These are phyloP conservation scores for Chionomys nivalis DNA, from an alignment of 2,113 vertebrate genomes.

Conservation along the genomic window DNA sequence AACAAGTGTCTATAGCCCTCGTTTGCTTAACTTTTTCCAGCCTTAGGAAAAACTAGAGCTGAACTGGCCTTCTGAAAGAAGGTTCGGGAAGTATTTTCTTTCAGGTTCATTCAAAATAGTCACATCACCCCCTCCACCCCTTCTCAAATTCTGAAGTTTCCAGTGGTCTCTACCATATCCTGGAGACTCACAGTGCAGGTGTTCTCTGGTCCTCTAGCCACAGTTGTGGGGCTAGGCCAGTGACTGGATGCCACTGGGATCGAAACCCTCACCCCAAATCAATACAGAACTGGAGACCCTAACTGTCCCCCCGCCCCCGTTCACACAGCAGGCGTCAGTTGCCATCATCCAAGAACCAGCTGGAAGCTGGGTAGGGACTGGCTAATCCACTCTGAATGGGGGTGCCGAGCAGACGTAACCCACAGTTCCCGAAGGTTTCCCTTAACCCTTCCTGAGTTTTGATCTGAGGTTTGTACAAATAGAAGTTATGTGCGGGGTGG, in stretches of 20 bases:
- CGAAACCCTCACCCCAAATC: slow-evolving; percentile 3
- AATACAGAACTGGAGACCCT: slow-evolving; percentile 1
- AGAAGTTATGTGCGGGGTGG: slow-evolving; percentile 80
- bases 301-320: not conserved
- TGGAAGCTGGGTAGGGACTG: slow-evolving; percentile 62
- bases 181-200: slow-evolving; percentile 54
- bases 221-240: slow-evolving; percentile 25
- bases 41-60: slow-evolving; percentile 79
- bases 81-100: slow-evolving; percentile 80
- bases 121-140: slow-evolving; percentile 74
- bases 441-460: slow-evolving; percentile 79
- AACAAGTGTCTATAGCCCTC: slow-evolving; percentile 81
- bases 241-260: not conserved
- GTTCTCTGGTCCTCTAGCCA: slow-evolving; percentile 68
- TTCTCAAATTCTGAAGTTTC: slow-evolving; percentile 74
- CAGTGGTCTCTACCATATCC: slow-evolving; percentile 70
- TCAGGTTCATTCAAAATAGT: slow-evolving; percentile 82
- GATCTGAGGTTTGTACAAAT: slow-evolving; percentile 76
- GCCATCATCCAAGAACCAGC: not conserved
- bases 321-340: not conserved
- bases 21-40: slow-evolving; percentile 81
- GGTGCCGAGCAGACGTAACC: slow-evolving; percentile 66
- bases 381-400: slow-evolving; percentile 72
- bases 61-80: slow-evolving; percentile 70
- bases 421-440: slow-evolving; percentile 75